Percentiles rank a stretch among this genome's conserved stretches.
Conservation (phyloP, 2,888 invertebrate genomes). For the Lordiphosa fenestrarum region DNA sequence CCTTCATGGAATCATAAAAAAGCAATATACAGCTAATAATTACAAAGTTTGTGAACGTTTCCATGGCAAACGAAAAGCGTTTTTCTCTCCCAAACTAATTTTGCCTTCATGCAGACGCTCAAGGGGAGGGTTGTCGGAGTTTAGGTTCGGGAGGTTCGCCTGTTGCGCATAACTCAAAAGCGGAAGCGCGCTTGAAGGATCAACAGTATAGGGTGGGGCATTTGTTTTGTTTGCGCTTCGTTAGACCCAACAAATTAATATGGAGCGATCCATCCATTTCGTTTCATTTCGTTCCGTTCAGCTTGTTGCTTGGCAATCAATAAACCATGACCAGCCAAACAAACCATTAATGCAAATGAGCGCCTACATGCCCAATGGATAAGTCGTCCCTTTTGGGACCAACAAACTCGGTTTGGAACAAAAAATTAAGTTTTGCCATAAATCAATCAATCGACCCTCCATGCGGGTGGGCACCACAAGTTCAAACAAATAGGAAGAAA, state of each 20-base stretch:
- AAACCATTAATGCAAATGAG: slow-evolving; percentile 56
- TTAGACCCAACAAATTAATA: slow-evolving; percentile 67
- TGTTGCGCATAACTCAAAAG: slow-evolving; percentile 27
- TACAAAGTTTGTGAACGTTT: too few relatives aligned
- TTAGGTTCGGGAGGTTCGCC: slow-evolving; percentile 3
- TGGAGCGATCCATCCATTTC: slow-evolving; percentile 4
- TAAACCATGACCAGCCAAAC: slow-evolving; percentile 57
- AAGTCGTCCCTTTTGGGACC: slow-evolving; percentile 21
- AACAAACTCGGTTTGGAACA: slow-evolving; percentile 6
- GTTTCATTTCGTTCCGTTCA: slow-evolving; percentile 6
- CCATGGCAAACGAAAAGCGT: too few relatives aligned
- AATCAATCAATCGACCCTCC: slow-evolving; percentile 58
- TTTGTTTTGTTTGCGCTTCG: slow-evolving; percentile 65
- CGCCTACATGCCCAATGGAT: neutral
- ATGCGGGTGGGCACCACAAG: slow-evolving; percentile 21
- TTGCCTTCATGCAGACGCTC: slow-evolving; percentile 7
- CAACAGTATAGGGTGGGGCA: slow-evolving; percentile 13
- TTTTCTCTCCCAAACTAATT: too few relatives aligned
- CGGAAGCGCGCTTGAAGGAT: slow-evolving; percentile 73
- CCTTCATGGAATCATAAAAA: too few relatives aligned
- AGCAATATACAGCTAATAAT: too few relatives aligned
- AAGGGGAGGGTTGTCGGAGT: neutral
- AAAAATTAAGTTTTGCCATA: slow-evolving; percentile 42
- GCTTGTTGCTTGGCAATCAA: slow-evolving; percentile 43
- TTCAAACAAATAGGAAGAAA: neutral